Percentiles rank a stretch among this genome's conserved stretches.
These are phyloP conservation scores for Acrobasis repandana DNA, from an alignment of 2,888 invertebrate genomes.

Conservation along the genomic window DNA sequence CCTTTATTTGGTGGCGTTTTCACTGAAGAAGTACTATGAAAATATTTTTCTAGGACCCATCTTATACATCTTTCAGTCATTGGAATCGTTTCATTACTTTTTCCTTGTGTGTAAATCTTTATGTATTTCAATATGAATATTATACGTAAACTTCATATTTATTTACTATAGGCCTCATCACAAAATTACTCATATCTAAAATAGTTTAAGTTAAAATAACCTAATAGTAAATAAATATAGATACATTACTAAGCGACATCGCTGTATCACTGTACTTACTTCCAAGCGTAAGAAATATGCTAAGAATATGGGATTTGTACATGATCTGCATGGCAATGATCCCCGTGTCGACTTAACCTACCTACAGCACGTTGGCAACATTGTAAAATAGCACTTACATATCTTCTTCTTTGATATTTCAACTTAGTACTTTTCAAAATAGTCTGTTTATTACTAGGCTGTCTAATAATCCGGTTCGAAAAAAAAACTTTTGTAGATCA, in stretches of 20 bases:
- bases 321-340: slow-evolving; percentile 15
- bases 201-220: too few relatives aligned
- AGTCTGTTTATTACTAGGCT: background rate
- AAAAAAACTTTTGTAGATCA: background rate
- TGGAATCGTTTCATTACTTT: too few relatives aligned
- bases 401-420: background rate
- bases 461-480: background rate
- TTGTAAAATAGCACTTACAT: background rate
- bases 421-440: background rate
- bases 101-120: too few relatives aligned
- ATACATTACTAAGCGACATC: background rate
- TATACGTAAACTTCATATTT: too few relatives aligned
- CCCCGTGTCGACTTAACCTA: background rate
- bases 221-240: too few relatives aligned
- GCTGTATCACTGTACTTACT: background rate
- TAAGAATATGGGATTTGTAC: background rate
- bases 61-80: too few relatives aligned
- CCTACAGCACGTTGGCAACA: background rate
- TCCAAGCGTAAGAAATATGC: background rate
- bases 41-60: too few relatives aligned
- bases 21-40: too few relatives aligned
- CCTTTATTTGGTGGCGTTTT: too few relatives aligned
- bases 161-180: too few relatives aligned
- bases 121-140: too few relatives aligned
- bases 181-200: too few relatives aligned